These are phyloP conservation scores for Synergus japonicus DNA, from an alignment of 2,888 invertebrate species.

Conservation along the genomic window DNA sequence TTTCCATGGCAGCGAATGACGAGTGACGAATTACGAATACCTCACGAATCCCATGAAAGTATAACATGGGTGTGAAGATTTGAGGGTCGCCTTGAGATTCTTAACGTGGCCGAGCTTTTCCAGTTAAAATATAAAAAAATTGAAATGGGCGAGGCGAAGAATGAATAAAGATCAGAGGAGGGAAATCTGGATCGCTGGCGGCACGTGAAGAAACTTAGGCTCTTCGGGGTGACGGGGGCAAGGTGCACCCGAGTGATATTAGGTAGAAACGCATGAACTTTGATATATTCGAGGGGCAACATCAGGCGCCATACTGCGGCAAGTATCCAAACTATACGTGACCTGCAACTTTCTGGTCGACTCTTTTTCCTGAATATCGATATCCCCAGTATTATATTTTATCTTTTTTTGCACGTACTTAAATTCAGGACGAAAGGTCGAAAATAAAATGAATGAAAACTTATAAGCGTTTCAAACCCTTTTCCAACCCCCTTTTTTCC, in stretches of 20 bases:
- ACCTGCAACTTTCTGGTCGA: slow-evolving; percentile 73
- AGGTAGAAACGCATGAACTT: slow-evolving; percentile 77
- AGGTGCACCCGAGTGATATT: slow-evolving; percentile 72
- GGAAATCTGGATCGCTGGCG: slow-evolving; percentile 53
- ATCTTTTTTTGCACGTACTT: not conserved
- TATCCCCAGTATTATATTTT: not conserved
- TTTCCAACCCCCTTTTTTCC: too few species aligned
- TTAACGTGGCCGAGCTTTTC: slow-evolving; percentile 58
- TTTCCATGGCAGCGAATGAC: slow-evolving; percentile 23
- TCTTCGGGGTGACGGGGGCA: slow-evolving; percentile 49
- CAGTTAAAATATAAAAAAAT: slow-evolving; percentile 74
- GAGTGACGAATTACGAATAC: not conserved
- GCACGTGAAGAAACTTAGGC: slow-evolving; percentile 68
- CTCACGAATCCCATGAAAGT: not conserved
- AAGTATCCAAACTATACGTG: slow-evolving; percentile 77
- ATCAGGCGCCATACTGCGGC: slow-evolving; percentile 74
- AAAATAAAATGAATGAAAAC: not conserved
- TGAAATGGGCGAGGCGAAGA: slow-evolving; percentile 74
- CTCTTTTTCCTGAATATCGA: slow-evolving; percentile 57
- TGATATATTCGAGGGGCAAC: slow-evolving; percentile 73
- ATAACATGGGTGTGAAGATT: not conserved
- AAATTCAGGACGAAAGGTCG: not conserved
- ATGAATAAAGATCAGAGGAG: slow-evolving; percentile 74
- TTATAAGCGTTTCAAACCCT: too few species aligned
- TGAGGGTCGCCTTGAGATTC: slow-evolving; percentile 54